Evolutionary conservation across 2,797 vertebrate genomes (phyloP).

Genomic region (Champsocephalus gunnari): DNA sequence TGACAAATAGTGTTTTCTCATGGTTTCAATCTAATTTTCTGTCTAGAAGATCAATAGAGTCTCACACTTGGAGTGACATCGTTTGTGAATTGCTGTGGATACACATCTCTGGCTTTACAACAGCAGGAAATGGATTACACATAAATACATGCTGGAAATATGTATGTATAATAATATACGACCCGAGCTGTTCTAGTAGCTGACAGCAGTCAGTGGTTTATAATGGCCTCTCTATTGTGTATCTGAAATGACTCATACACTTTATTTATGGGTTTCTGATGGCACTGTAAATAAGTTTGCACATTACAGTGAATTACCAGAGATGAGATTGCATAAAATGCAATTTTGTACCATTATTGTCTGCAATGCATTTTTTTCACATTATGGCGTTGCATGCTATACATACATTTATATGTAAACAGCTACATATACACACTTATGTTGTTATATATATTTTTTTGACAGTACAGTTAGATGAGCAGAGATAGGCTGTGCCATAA

Average conservation of each 20-base stretch:
- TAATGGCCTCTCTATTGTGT: slow-evolving; percentile 68
- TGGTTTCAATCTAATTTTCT: slow-evolving; percentile 63
- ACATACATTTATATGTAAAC: slow-evolving; percentile 19
- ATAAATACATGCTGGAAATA: slow-evolving; percentile 59
- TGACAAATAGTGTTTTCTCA: slow-evolving; percentile 56
- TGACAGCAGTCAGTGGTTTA: slow-evolving; percentile 62
- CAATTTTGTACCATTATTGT: slow-evolving; percentile 45
- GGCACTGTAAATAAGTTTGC: slow-evolving; percentile 56
- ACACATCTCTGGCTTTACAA: slow-evolving; percentile 47
- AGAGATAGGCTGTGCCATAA: slow-evolving; percentile 44
- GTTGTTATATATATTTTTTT: slow-evolving; percentile 33
- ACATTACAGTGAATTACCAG: slow-evolving; percentile 60
- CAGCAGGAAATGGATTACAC: slow-evolving; percentile 52
- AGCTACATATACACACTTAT: slow-evolving; percentile 22
- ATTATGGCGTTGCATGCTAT: not conserved
- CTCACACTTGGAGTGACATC: slow-evolving; percentile 40
- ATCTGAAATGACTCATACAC: slow-evolving; percentile 72
- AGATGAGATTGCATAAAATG: slow-evolving; percentile 53
- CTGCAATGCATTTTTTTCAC: slow-evolving; percentile 4
- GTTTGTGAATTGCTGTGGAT: slow-evolving; percentile 29
- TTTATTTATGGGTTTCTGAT: slow-evolving; percentile 77
- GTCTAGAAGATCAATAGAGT: slow-evolving; percentile 61
- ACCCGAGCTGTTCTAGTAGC: slow-evolving; percentile 28
- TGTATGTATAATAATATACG: slow-evolving; percentile 67
- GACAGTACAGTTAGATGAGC: slow-evolving; percentile 47